Base-by-base conservation (phyloP, 2,113 vertebrate species). In the Siniperca chuatsi region DNA sequence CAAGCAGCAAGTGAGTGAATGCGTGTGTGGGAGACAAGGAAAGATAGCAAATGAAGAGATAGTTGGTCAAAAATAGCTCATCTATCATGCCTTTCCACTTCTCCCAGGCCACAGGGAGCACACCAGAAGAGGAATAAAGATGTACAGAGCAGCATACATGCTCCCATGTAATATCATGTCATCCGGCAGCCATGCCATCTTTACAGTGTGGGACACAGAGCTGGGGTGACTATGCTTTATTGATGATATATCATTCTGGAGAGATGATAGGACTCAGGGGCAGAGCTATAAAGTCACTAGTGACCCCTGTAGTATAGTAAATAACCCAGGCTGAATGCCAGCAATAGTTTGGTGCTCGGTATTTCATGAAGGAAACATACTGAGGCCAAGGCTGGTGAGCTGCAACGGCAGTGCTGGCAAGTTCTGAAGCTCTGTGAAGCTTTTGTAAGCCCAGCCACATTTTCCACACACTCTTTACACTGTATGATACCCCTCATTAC, bases 241-340 rank as follows among this genome's bases (percentile, higher is more conserved):
- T 84, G 93, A 86, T 71, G 62, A 69, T 90, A 79, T 60, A 91
- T 91, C 85, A 89, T 81, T 75, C 72, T 71, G 54, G 48, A 78
- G 78, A 78, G 83, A 40, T 78, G 88, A 89, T 78, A 66, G 82
- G 72, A 79, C 72, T 57, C 73, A 44, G 79, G 79, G 85, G 87
- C 73, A 78, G 46, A 81, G 61, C 89, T 58, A 66, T 91, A 83
- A 85, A 89, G 74, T 87, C 77, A 82, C 65, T 55, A 73, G 74
- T 90, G 87, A 92, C 83, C 90, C 62, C 79, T 75, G 75, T 80
- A 68, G 84, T 79, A 79, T 52, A 78, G 83, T 92, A 91, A 91
- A 93, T 92, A 92, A 91, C 66, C 46, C 37, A 61, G 79, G 87
- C 79, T 82, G 66, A 79, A 82, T 65, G 71, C 35, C 77, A 82